These are phyloP conservation scores for Pyrocephalus nanus DNA, from an alignment of 2,797 vertebrate species.

Conservation along the genomic window DNA sequence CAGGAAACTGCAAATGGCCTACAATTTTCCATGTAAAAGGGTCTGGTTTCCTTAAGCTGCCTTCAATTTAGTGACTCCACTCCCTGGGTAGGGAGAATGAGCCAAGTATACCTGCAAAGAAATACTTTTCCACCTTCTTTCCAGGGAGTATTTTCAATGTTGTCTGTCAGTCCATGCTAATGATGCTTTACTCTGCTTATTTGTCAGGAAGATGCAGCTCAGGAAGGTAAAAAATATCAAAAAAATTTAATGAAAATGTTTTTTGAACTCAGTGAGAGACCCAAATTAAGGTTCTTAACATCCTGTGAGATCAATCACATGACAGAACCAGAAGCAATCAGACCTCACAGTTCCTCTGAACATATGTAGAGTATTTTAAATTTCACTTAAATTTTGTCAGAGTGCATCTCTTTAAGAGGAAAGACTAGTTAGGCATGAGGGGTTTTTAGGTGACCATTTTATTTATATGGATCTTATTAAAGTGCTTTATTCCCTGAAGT, in stretches of 20 bases:
- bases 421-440: background rate
- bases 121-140: background rate
- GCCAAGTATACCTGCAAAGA: background rate
- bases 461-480: background rate
- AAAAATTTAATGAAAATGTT: background rate
- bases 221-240: background rate
- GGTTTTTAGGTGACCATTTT: background rate
- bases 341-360: background rate
- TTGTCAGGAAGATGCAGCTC: background rate
- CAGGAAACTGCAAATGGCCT: background rate
- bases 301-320: accelerated
- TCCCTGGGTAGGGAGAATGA: background rate
- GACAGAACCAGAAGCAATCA: background rate
- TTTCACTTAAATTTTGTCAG: background rate
- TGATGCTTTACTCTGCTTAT: background rate
- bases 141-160: background rate
- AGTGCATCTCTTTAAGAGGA: background rate
- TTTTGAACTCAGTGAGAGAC: background rate
- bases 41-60: background rate
- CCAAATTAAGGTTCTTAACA: background rate
- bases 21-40: background rate
- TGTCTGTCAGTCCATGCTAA: background rate
- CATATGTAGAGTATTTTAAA: accelerated
- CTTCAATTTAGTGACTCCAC: background rate
- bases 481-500: background rate